phyloP scores from a whole-genome alignment of 2,888 invertebrate genomes.

The Mesorhabditis spiculigera region DNA sequence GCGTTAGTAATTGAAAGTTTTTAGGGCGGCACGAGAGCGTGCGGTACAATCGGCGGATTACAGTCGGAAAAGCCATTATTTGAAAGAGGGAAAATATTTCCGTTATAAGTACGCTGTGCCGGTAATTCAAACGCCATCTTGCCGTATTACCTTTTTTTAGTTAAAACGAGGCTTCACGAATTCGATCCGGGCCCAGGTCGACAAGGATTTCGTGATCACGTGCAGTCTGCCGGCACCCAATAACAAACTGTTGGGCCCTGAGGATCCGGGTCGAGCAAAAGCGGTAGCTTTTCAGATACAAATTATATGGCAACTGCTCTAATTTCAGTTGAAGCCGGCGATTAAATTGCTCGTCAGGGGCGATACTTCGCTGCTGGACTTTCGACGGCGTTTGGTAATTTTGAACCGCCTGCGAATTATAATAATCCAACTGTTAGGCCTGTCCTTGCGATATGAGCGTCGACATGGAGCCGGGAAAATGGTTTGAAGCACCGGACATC shows the following conservation, averaged over 20 bases:
- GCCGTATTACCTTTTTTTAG: slow-evolving; percentile 7
- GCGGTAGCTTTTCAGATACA: slow-evolving; percentile 7
- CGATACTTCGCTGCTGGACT: slow-evolving; percentile 20
- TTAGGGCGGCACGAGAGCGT: background rate
- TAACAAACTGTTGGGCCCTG: slow-evolving; percentile 13
- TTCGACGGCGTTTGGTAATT: slow-evolving; percentile 27
- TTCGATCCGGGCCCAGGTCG: slow-evolving; percentile 7
- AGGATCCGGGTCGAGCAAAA: slow-evolving; percentile 8
- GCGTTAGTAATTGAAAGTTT: background rate
- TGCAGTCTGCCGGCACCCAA: slow-evolving; percentile 11
- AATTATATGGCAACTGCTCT: background rate
- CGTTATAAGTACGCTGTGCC: background rate
- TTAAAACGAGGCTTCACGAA: slow-evolving; percentile 10
- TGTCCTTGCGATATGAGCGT: slow-evolving; percentile 32
- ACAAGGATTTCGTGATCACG: slow-evolving; percentile 15
- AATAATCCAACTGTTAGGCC: slow-evolving; percentile 11
- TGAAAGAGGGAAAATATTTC: background rate
- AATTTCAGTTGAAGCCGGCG: slow-evolving; percentile 18
- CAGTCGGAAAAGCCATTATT: background rate
- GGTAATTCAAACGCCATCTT: slow-evolving; percentile 6
- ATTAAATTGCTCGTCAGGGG: slow-evolving; percentile 32
- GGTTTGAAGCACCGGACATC: slow-evolving; percentile 23
- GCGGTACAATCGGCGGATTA: background rate
- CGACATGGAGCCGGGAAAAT: slow-evolving; percentile 26
- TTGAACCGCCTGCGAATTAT: background rate